Base-by-base conservation (phyloP, 1,140 invertebrate genomes). In the Tyrophagus putrescentiae region DNA sequence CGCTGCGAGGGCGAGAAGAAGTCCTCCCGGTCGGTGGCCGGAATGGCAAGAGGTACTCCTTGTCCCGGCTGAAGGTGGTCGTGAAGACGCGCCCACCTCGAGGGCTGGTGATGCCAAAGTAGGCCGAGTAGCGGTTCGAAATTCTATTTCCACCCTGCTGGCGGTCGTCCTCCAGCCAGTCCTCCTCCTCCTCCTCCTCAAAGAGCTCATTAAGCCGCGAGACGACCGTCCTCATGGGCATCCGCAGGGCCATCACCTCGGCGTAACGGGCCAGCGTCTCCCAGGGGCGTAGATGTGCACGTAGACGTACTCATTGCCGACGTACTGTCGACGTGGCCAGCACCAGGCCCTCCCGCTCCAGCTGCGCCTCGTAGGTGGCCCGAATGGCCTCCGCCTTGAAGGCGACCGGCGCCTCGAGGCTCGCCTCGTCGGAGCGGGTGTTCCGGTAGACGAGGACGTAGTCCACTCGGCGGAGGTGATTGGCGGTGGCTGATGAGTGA, bases 211-310 rank as follows among this genome's bases (percentile, higher is more conserved):
- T 56, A 28, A 60, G 42, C 23, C 31, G 48, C 52, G 57, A 42
- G 52, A 61, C 44, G 31, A 64, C 50, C 34, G 58, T 57, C 52
- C 86, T 89, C 80, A 97, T 90, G 13, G 92, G 90, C 84, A 96
- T 85, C 72, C 90, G 80, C 28, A 97, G 77, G 71, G 92, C 92
- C 65, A 95, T 77, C 66, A 96, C 83, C 75, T 97, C 93, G 57
- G 87, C 84, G 74, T 96, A 95, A 66, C 86, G 79, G 64, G 81
- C 78, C 48, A 97, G 72, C 4, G 97, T 85, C 69, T 84, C 78
- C 67, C 80, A 76, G 0, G 92, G 85, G 86, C 86, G 73, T 94
- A 87, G 62, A 96, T 81, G 78, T 88, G 80, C 13, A 80, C 69
- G 68, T 33, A 59, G 27, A 13, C 33, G n/a, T 44, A 42, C 13